Conservation (phyloP, 2,113 vertebrate species). For the Varanus salvator region DNA sequence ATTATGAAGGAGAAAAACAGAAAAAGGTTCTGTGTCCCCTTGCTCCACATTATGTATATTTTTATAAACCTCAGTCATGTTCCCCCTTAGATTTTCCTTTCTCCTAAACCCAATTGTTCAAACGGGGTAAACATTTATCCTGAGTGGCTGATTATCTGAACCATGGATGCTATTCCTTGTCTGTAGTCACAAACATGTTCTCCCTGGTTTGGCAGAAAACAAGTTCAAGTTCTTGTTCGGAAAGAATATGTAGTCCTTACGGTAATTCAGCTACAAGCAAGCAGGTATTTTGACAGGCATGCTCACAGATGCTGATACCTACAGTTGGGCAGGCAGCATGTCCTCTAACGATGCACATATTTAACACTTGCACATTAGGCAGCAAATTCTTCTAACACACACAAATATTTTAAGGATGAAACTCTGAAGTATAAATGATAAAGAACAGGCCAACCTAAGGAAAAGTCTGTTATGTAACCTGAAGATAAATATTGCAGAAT, state of each 20-base stretch:
- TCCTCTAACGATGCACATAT: not conserved
- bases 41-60: not conserved
- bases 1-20: not conserved
- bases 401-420: not conserved
- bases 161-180: not conserved
- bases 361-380: slow-evolving; percentile 4
- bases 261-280: not conserved
- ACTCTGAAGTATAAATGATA: slow-evolving; percentile 4
- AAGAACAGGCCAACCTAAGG: slow-evolving; percentile 14
- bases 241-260: not conserved
- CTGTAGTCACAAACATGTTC: not conserved
- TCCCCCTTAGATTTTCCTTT: not conserved
- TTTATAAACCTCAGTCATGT: not conserved
- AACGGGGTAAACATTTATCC: not conserved
- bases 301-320: no score
- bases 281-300: not conserved
- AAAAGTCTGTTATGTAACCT: not conserved
- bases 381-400: not conserved
- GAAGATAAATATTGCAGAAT: slow-evolving; percentile 41
- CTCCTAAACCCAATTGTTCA: not conserved
- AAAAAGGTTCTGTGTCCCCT: not conserved
- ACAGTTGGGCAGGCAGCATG: not conserved
- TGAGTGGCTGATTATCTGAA: not conserved
- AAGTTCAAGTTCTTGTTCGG: not conserved
- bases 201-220: not conserved